Base-by-base conservation (phyloP, 37 sponge, comb jelly and placozoan genomes). In the Amphimedon queenslandica region DNA sequence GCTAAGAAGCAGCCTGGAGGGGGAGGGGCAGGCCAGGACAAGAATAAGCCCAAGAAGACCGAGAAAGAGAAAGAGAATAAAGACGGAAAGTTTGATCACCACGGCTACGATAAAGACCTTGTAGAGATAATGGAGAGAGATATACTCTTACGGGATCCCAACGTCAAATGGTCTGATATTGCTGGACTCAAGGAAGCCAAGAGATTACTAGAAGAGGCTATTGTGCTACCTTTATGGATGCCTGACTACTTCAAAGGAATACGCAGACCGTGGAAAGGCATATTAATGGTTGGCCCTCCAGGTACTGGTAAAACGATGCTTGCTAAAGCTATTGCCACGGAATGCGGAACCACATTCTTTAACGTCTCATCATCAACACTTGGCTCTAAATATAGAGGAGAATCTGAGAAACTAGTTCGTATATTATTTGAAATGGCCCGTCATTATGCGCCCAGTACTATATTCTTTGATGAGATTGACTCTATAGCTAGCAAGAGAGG, bases 301-400 rank as follows among this genome's bases (percentile, higher is more conserved):
- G 98, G 98, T 34, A 97, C 98, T 77, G 98, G 98, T 10, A 97
- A 97, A 77, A 97, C 98, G 21, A 80, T 97, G 61, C 88, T 97
- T 41, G 98, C 98, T 39, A 97, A 97, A 66, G 98, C 98, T 16
- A 94, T 97, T 2, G 98, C 98, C 40, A 96, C 98, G 2, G 98
- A 96, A 67, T 96, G 98, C 81, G 90, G 91, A 18, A 98, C 99
- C 10, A 98, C 99, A 55, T 98, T 98, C 84, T 97, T 98, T 77
- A 98, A 98, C 74, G 90, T 98, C 37, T 87, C 99, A 28, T 77
- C 93, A 6, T 88, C 96, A 4, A 94, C 99, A 2, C 80, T 98
- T 36, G 82, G 87, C 32, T 89, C 93, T 38, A 98, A 98, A 79
- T 98, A 90, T 63, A 82, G 99, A 21, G 99, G 99, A 4, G 99